Base-by-base conservation (phyloP, 2,113 vertebrate genomes). In the Pluvianellus socialis region DNA sequence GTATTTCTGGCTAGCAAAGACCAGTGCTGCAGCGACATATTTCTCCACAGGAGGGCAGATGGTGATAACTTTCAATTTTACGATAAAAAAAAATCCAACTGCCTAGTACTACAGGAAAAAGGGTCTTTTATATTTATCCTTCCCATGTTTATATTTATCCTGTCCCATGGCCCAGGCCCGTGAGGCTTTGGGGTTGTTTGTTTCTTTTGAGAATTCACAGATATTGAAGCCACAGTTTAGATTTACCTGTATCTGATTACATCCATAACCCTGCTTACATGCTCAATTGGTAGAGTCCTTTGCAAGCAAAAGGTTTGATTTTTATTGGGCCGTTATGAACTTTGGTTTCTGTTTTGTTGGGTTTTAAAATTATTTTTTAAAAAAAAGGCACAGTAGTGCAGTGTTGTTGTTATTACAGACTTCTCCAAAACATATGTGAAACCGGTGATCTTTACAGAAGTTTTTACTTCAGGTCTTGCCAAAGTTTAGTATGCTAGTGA, bases 21-120 rank as follows among this genome's bases (percentile, higher is more conserved):
- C 15, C 16, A 21, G 14, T 84, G 83, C 45, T 97, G 96, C 94
- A 95, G 65, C 45, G 61, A 21, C 86, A 3, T 16, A 15, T 14
- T 50, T 89, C 79, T 50, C 97, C 94, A 94, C 92, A 81, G 24
- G 92, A 92, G 96, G 95, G 94, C 95, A 92, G 88, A 15, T 65
- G 58, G 40, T 59, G 83, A 86, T 92, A 82, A 58, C 73, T 81
- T 94, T 62, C 7, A 35, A 7, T 49, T 40, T 17, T 12, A 6
- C 4, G 15, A 28, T 42, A 12, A 86, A 44, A 86, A 44, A 27
- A 67, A 22, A 33, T 40, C 44, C 44, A 40, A 0, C n/a, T 62
- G 56, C 35, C 38, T 67, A 7, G 21, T 67, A 2, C 18, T 66
- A 7, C n/a, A 35, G 73, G 22, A 87, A 22, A n/a, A 38, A 22